A percentile compares a stretch with the other conserved stretches of the same genome.
phyloP scores from a whole-genome alignment of 2,113 vertebrate genomes.

The Raja brachyura region DNA sequence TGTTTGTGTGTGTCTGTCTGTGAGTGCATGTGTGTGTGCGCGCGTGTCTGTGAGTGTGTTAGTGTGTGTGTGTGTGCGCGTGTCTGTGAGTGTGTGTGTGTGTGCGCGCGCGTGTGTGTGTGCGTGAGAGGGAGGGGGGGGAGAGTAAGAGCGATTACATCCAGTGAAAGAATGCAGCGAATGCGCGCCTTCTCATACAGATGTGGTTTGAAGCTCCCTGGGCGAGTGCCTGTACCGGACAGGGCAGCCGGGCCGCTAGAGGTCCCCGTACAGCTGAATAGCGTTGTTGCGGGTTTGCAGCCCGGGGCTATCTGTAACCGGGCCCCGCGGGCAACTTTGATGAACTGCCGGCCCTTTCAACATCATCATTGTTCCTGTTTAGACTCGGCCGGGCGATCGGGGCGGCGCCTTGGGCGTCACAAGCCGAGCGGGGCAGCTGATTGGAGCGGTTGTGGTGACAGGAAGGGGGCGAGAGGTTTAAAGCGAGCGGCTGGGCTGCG shows the following conservation, averaged over 20 bases:
- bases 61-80: too few relatives aligned
- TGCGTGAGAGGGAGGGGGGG: not conserved
- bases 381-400: constrained; percentile 54
- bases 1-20: too few relatives aligned
- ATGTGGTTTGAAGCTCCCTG: constrained; percentile 36
- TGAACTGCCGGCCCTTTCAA: constrained; percentile 62
- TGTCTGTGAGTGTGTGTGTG: too few relatives aligned
- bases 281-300: constrained; percentile 52
- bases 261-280: constrained; percentile 67
- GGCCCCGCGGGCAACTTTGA: constrained; percentile 63
- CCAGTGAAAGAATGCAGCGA: not conserved
- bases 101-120: too few relatives aligned
- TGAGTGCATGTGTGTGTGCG: too few relatives aligned
- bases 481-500: constrained; percentile 43
- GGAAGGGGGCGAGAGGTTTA: constrained; percentile 48
- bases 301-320: constrained; percentile 56
- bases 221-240: constrained; percentile 52
- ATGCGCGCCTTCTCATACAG: not conserved
- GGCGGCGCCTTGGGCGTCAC: constrained; percentile 47
- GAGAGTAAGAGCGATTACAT: not conserved
- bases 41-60: too few relatives aligned
- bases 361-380: constrained; percentile 56
- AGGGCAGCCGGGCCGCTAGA: constrained; percentile 55
- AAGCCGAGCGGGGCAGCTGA: constrained; percentile 45
- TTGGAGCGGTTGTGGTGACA: constrained; percentile 58